These are phyloP conservation scores for Zaprionus tsacasi DNA, from an alignment of 1,140 invertebrate genomes.

Conservation along the genomic window DNA sequence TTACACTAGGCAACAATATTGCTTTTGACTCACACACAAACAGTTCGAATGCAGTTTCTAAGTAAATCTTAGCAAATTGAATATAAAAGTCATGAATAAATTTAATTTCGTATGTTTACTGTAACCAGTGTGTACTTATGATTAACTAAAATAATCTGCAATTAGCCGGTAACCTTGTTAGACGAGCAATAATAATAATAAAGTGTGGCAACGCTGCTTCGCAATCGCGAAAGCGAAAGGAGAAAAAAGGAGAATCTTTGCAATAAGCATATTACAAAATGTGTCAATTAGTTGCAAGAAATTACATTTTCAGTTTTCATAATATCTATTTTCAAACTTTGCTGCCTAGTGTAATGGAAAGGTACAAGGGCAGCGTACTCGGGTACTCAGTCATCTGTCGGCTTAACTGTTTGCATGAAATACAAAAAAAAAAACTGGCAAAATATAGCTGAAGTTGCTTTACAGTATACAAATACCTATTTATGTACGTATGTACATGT, in stretches of 20 bases:
- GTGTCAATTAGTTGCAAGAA: background rate
- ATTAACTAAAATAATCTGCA: background rate
- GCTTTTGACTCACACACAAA: background rate
- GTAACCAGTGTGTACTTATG: background rate
- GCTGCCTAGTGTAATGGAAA: background rate
- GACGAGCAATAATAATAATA: background rate
- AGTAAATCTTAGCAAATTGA: background rate
- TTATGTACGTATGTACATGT: background rate
- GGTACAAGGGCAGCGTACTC: constrained; percentile 9
- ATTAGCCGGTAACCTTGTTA: background rate
- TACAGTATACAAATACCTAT: background rate
- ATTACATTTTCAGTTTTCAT: background rate
- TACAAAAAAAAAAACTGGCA: constrained; percentile 9
- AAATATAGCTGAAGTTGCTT: constrained; percentile 50
- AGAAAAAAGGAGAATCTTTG: background rate
- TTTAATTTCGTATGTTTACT: background rate
- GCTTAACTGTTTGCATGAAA: constrained; percentile 10
- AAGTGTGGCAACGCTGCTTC: background rate
- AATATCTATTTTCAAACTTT: background rate
- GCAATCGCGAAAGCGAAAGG: background rate
- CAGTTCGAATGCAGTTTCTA: background rate
- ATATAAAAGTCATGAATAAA: background rate
- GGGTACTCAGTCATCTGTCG: constrained; percentile 23
- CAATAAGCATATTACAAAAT: background rate
- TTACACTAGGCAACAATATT: constrained; percentile 20